Base-by-base conservation (phyloP, 2,888 invertebrate genomes). In the Polydesmus complanatus region DNA sequence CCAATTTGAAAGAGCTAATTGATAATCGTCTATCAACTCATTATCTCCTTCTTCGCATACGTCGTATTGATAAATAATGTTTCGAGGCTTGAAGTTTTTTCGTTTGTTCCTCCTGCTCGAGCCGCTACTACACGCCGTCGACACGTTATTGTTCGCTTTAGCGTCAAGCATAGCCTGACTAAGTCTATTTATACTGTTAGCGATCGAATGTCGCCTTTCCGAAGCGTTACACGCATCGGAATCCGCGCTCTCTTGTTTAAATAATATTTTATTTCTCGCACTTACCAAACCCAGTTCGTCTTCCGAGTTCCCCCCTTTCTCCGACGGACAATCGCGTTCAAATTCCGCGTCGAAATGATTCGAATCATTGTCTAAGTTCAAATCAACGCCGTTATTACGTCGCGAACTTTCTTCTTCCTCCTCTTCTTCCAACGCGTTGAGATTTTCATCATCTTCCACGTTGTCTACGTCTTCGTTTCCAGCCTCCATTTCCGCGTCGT, bases 41-140 rank as follows among this genome's bases (percentile, higher is more conserved):
- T 48, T 52, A 5, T 58, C 54, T 19, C 14, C 53, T 14, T 64
- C 64, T n/a, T 56, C 58, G 14, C 50, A 52, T 56, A 53, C 53
- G 18, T 63, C 62, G 56, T 64, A 63, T n/a, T 66, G 64, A 52
- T 54, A 54, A 5, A 70, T 68, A 61, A 85, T 83, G 73, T 85
- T 87, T 68, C 86, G 77, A 0, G 88, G 88, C 68, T 84, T 83
- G 74, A 86, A 85, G 73, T 86, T 86, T 73, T 86, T 86, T 67
- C 86, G 76, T 68, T 86, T 85, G 77, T 86, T 86, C 68, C 84
- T 78, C 73, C 83, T 82, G 51, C 51, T 21, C n/a, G n/a, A 47
- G 8, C 22, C 51, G 19, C n/a, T 51, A n/a, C 51, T 22, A 21
- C 22, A 27, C 37, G 54, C 18, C 2, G 18, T 56, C 37, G 55